A percentile compares a stretch with the other conserved stretches of the same genome.
Conservation (phyloP, 2,113 vertebrate species). For the Cephalopterus ornatus region DNA sequence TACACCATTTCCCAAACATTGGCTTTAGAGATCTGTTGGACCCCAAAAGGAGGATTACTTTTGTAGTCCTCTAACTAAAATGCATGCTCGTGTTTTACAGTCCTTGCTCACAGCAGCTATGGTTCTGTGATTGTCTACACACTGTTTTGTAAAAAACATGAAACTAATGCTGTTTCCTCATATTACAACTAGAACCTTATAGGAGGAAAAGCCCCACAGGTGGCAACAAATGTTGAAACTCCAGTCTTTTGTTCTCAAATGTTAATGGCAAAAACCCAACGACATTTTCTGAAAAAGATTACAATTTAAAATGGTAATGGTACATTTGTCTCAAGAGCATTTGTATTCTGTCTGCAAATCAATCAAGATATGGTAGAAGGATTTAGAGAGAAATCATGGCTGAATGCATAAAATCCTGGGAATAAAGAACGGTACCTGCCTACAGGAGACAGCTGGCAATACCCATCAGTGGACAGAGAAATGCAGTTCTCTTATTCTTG, state of each 20-base stretch:
- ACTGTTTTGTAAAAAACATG: neutral
- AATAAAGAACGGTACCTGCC: slow-evolving; percentile 54
- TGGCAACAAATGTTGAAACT: slow-evolving; percentile 16
- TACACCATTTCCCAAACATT: neutral
- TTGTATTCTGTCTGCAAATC: slow-evolving; percentile 32
- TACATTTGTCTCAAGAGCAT: slow-evolving; percentile 44
- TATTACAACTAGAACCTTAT: neutral
- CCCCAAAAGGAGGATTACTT: neutral
- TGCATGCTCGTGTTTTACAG: neutral
- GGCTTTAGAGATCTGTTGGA: neutral
- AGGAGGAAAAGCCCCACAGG: neutral
- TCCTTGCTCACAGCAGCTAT: neutral
- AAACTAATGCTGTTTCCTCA: neutral
- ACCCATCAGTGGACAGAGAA: neutral
- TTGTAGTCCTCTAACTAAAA: neutral
- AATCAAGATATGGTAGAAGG: slow-evolving; percentile 23
- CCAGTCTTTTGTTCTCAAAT: slow-evolving; percentile 35
- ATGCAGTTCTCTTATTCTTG: neutral
- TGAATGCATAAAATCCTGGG: slow-evolving; percentile 43
- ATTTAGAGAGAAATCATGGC: slow-evolving; percentile 27
- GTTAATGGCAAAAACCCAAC: slow-evolving; percentile 12
- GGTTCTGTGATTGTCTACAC: neutral
- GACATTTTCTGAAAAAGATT: slow-evolving; percentile 20
- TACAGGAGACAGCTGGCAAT: slow-evolving; percentile 1
- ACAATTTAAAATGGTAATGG: slow-evolving; percentile 63